phyloP scores from a whole-genome alignment of 2,797 vertebrate species.

The Neosalanx taihuensis region DNA sequence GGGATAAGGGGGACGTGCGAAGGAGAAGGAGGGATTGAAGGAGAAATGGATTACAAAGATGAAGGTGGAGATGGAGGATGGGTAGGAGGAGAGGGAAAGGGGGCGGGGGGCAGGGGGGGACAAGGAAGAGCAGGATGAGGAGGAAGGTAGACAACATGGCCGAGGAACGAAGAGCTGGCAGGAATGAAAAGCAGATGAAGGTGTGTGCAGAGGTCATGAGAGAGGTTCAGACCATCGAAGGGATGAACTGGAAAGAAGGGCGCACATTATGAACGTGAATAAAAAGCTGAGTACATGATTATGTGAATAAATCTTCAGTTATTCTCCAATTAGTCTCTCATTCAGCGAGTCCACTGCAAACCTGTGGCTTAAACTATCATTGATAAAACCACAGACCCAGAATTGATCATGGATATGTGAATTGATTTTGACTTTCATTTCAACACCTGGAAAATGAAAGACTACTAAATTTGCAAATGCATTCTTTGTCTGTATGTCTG shows the following conservation, averaged over 20 bases:
- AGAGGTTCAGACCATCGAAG: background rate
- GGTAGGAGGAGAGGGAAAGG: fast-evolving
- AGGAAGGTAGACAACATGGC: background rate
- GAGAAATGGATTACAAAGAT: constrained; percentile 31
- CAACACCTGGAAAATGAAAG: background rate
- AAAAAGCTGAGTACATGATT: background rate
- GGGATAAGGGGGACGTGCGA: constrained; percentile 9
- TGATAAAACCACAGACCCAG: background rate
- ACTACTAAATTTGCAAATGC: background rate
- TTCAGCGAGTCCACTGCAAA: background rate
- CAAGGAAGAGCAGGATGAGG: no score
- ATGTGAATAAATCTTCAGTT: background rate
- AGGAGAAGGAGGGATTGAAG: constrained; percentile 45
- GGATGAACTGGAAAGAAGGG: background rate
- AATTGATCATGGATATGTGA: background rate
- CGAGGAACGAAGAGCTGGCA: background rate
- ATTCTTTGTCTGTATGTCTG: background rate
- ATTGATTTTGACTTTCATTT: background rate
- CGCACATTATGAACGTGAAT: background rate
- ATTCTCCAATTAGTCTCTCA: background rate
- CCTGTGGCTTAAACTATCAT: background rate
- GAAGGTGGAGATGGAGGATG: background rate
- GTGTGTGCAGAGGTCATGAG: background rate
- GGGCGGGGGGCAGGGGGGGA: background rate
- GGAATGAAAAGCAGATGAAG: background rate